Evolutionary conservation across 1,140 invertebrate genomes (phyloP).

Genomic region (Onthophagus taurus): DNA sequence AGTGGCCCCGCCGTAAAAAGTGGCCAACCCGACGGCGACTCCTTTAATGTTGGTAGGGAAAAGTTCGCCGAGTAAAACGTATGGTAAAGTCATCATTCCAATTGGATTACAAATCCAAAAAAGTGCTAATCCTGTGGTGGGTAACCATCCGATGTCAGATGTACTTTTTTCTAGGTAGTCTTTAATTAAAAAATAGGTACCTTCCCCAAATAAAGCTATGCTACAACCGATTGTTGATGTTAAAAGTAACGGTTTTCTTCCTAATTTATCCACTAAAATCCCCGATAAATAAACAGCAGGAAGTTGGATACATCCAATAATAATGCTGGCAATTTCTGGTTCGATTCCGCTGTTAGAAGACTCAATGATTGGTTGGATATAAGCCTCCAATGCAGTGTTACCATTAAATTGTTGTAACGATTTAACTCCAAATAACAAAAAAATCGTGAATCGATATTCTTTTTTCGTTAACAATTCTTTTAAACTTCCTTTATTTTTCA

Average conservation of each 20-base stretch:
- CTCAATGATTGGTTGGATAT: slow-evolving; percentile 8
- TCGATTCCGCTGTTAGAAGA: not conserved
- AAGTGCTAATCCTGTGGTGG: not conserved
- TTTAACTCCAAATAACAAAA: too few species aligned
- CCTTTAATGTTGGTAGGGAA: slow-evolving; percentile 61
- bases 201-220: not conserved
- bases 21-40: slow-evolving; percentile 53
- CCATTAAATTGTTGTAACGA: too few species aligned
- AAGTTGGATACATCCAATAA: not conserved
- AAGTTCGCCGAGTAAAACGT: slow-evolving; percentile 62
- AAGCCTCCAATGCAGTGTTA: too few species aligned
- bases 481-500: slow-evolving; percentile 15
- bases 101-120: slow-evolving; percentile 33
- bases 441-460: slow-evolving; percentile 11
- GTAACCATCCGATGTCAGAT: slow-evolving; percentile 4
- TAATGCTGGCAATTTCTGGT: slow-evolving; percentile 1
- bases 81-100: slow-evolving; percentile 61
- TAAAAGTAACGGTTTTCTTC: slow-evolving; percentile 8
- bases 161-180: too few species aligned
- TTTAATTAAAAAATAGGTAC: slow-evolving; percentile 2
- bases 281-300: not conserved
- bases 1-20: slow-evolving; percentile 54
- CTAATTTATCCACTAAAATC: slow-evolving; percentile 7
- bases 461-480: slow-evolving; percentile 11
- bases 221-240: not conserved